phyloP scores from a whole-genome alignment of 2,797 vertebrate genomes.

The Caiman crocodilus region DNA sequence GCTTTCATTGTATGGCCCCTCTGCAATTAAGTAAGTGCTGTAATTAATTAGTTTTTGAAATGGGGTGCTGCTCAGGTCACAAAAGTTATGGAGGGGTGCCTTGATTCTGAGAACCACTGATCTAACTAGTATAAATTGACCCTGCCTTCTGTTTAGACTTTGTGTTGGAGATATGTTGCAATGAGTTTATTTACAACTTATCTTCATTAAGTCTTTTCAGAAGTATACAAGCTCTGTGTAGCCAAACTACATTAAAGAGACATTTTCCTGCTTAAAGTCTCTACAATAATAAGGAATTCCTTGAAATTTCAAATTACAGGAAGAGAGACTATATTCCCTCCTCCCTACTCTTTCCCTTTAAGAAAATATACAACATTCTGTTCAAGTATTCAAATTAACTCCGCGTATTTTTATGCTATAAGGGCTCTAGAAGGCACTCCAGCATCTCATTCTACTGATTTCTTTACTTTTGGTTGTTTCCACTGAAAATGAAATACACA shows the following conservation, averaged over 20 bases:
- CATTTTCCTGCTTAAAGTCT: not conserved
- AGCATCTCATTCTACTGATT: not conserved
- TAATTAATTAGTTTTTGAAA: too few relatives aligned
- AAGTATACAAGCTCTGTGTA: not conserved
- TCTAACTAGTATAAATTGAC: too few relatives aligned
- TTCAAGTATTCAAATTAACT: accelerated
- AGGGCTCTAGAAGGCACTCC: not conserved
- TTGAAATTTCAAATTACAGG: not conserved
- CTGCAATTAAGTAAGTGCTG: too few relatives aligned
- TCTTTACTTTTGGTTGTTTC: not conserved
- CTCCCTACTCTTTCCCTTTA: not conserved
- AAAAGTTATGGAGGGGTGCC: too few relatives aligned
- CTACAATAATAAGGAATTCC: not conserved
- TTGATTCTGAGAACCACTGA: too few relatives aligned
- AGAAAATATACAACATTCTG: accelerated
- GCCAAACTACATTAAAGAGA: not conserved
- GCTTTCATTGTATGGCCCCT: too few relatives aligned
- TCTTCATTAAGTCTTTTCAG: not conserved
- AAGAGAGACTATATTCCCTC: not conserved
- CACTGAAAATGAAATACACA: not conserved
- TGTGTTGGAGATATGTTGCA: too few relatives aligned
- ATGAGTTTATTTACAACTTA: not conserved
- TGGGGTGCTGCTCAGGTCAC: too few relatives aligned
- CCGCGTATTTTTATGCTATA: not conserved
- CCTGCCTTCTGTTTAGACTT: too few relatives aligned